A percentile compares a stretch with the other conserved stretches of the same genome.
These are phyloP conservation scores for Heteropelma amictum DNA, from an alignment of 2,888 invertebrate genomes.

Conservation along the genomic window DNA sequence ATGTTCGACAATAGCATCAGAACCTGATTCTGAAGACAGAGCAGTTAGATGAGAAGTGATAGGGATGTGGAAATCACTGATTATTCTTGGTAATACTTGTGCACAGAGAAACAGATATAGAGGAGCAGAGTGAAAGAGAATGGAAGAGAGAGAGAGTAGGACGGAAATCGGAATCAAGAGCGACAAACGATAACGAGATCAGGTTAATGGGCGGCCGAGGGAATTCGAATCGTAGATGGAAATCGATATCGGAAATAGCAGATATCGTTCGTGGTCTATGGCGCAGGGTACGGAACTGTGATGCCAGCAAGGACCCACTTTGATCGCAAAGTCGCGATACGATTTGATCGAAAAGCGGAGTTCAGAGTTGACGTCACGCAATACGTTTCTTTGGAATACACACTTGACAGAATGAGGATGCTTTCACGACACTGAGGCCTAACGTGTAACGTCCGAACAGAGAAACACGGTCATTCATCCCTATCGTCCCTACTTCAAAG, in stretches of 20 bases:
- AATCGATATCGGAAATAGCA: slow-evolving; percentile 41
- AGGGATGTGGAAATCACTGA: slow-evolving; percentile 27
- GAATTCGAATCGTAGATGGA: slow-evolving; percentile 19
- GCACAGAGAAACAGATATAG: neutral
- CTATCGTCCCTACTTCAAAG: slow-evolving; percentile 50
- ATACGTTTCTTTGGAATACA: neutral
- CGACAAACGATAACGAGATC: slow-evolving; percentile 48
- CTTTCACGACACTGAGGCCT: slow-evolving; percentile 23
- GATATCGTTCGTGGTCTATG: slow-evolving; percentile 33
- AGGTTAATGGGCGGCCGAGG: neutral
- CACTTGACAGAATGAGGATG: slow-evolving; percentile 11
- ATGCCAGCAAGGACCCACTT: slow-evolving; percentile 12
- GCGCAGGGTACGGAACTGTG: neutral
- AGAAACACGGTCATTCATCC: slow-evolving; percentile 40
- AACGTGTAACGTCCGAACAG: slow-evolving; percentile 23
- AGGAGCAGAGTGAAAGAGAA: neutral
- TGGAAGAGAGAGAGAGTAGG: neutral
- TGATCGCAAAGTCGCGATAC: slow-evolving; percentile 43
- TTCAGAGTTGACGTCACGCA: slow-evolving; percentile 39
- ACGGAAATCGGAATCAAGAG: slow-evolving; percentile 43
- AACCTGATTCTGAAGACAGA: neutral
- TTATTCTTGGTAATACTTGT: slow-evolving; percentile 13
- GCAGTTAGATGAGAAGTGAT: slow-evolving; percentile 13
- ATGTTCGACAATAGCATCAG: slow-evolving; percentile 12
- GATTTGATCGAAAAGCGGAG: slow-evolving; percentile 34